Evolutionary conservation across 2,888 invertebrate species (phyloP), one percentile per base, ranked within the genome.

Genomic region (Oscheius sp.): DNA sequence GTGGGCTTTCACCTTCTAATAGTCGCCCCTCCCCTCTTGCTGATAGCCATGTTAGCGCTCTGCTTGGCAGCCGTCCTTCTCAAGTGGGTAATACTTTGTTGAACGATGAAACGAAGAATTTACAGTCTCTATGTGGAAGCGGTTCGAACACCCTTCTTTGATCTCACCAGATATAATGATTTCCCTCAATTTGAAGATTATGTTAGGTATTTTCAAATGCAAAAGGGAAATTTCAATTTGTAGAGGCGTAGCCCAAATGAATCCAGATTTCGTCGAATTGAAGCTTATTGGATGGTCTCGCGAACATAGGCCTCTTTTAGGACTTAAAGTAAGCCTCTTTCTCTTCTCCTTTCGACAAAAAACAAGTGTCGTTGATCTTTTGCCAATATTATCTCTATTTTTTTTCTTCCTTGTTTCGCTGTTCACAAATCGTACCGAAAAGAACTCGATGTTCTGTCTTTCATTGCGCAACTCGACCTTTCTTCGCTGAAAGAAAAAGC

Each of bases 171-270:
- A 20, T 84, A 84, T 75, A 81, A 81, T 57, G 84, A 84, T 53
- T 80, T 77, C 63, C 74, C 71, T 20, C 79, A 79, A 15, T 82
- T 82, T 53, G 82, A 83, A 58, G 74, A 74, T 25, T 78, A 76
- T 52, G 64, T 78, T 1, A 74, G 73, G 69, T 58, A 46, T 0
- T 2, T n/a, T n/a, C n/a, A n/a, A n/a, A n/a, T n/a, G n/a, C n/a
- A n/a, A n/a, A n/a, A 34, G n/a, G 15, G 29, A 4, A n/a, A 1
- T 12, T 3, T 17, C 3, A 15, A 29, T 29, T 10, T 61, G 20
- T n/a, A 53, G 69, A 17, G 61, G 70, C 3, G 78, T 78, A 0
- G 83, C 83, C 15, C 70, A 69, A 6, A 68, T 73, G 58, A 81
- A 83, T 63, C 82, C 82, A 10, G 72, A 76, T 2, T 75, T 84